Evolutionary conservation across 2,888 invertebrate genomes (phyloP).

Genomic region (Lumbricus terrestris): DNA sequence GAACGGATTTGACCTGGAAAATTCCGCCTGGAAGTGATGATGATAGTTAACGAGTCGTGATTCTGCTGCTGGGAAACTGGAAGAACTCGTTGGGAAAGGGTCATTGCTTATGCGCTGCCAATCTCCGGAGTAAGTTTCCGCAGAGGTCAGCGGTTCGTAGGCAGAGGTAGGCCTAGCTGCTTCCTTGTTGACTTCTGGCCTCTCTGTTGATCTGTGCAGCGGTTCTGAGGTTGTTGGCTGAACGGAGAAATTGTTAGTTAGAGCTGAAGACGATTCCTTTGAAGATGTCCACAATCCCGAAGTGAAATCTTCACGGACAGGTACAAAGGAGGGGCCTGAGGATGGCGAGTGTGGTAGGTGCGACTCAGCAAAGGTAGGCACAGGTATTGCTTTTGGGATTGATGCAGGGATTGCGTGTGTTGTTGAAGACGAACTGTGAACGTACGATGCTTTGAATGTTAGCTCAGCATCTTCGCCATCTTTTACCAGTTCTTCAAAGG

Average conservation of each 20-base stretch:
- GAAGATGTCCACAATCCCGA: background rate
- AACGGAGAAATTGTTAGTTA: background rate
- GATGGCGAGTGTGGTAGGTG: background rate
- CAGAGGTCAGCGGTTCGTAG: background rate
- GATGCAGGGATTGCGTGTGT: background rate
- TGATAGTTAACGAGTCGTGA: background rate
- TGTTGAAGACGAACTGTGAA: background rate
- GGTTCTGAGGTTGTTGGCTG: background rate
- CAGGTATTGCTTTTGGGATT: background rate
- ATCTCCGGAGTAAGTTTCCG: background rate
- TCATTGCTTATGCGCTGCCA: background rate
- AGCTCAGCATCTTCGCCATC: background rate
- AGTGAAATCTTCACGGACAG: background rate
- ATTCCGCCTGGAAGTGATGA: background rate
- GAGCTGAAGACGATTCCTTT: background rate
- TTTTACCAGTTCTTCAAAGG: background rate
- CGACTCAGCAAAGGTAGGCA: background rate
- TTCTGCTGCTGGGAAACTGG: background rate
- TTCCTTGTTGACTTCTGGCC: background rate
- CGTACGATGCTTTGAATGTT: background rate
- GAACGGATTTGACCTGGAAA: background rate
- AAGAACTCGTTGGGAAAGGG: background rate
- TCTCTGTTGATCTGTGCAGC: background rate
- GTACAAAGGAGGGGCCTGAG: background rate
- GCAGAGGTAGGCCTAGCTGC: too few species aligned